Evolutionary conservation across 2,797 vertebrate species (phyloP), one percentile per base, ranked within the genome.

Genomic region (Hylomyscus alleni): DNA sequence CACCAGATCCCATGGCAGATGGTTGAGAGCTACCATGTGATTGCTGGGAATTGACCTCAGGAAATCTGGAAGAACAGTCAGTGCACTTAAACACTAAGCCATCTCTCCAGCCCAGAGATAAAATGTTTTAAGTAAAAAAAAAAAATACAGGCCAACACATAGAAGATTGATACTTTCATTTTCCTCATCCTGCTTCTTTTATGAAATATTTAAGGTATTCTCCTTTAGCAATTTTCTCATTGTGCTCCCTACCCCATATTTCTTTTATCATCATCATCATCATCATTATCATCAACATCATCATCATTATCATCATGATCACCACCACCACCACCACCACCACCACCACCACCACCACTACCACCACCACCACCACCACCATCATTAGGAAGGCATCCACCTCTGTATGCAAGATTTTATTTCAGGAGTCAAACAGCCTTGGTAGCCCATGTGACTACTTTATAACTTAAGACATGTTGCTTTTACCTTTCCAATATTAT

Each of bases 351-450:
- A 9, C 7, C 20, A 58, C 20, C 20, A 58, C 7, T 6, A 58
- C 20, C 20, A 58, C 56, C 56, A 67, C 3, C 20, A 81, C 34
- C 1, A 26, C 17, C 17, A 77, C 6, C 44, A 15, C 6, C 1
- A 37, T 2, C 11, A 62, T 11, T 4, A 62, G 2, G 5, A 17
- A 65, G 24, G 37, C 15, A 60, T 77, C 13, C 17, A n/a, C 22
- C 11, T 69, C 50, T 81, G 72, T 31, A 44, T 14, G 76, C 31
- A 26, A 17, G 20, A 85, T 82, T 73, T 91, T 12, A 50, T 78
- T 90, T 47, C 29, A 11, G 24, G 52, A 89, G 54, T 37, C 54
- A 82, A 82, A 78, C 78, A n/a, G 67, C 84, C 26, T 92, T 77
- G 54, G 13, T 37, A 29, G 6, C 34, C 20, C 83, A 4, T 40